Conservation (phyloP, 2,888 invertebrate species). For the Ceriagrion tenellum region DNA sequence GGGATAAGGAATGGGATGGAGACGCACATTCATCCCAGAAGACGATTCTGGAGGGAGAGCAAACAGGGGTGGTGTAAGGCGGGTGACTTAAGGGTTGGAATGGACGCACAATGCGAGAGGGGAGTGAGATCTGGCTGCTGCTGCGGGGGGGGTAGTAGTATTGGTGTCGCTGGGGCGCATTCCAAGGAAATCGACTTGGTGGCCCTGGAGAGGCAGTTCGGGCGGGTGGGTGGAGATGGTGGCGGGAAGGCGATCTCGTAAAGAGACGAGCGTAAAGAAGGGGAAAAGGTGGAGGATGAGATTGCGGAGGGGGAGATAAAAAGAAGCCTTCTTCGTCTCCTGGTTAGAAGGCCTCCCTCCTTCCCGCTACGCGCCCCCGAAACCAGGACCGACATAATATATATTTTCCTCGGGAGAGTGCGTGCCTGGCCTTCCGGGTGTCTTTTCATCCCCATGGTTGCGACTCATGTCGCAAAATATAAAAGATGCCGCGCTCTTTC, state of each 20-base stretch:
- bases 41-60: not conserved
- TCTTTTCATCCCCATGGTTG: not conserved
- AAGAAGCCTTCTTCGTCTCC: not conserved
- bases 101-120: not conserved
- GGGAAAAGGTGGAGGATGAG: not conserved
- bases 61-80: not conserved
- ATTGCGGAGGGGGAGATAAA: slow-evolving; percentile 29
- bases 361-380: not conserved
- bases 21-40: slow-evolving; percentile 2
- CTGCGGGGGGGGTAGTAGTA: too few species aligned
- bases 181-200: slow-evolving; percentile 41
- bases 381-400: not conserved
- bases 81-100: not conserved
- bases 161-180: not conserved
- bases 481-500: too few species aligned
- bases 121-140: not conserved
- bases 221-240: not conserved
- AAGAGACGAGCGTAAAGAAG: not conserved
- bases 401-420: not conserved
- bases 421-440: not conserved
- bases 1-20: not conserved
- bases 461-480: too few species aligned
- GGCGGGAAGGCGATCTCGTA: not conserved
- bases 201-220: not conserved
- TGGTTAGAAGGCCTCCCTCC: not conserved